These are phyloP conservation scores for Acrocera orbiculus DNA, from an alignment of 2,888 invertebrate genomes.

Conservation along the genomic window DNA sequence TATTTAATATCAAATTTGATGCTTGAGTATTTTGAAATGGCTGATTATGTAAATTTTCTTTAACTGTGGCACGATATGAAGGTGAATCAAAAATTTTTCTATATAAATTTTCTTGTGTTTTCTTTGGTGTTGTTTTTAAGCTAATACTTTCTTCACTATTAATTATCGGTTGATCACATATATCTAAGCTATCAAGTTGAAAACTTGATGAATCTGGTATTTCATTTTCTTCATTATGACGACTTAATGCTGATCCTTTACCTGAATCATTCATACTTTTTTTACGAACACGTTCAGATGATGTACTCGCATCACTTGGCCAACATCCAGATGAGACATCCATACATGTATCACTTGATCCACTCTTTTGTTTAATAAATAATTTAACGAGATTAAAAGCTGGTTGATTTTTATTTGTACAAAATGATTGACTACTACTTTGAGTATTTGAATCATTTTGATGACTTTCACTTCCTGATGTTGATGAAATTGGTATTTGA, in stretches of 20 bases:
- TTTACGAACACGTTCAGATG: slow-evolving; percentile 27
- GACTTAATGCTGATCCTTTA: slow-evolving; percentile 30
- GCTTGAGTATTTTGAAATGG: slow-evolving; percentile 29
- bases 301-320: slow-evolving; percentile 36
- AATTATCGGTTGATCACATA: slow-evolving; percentile 11
- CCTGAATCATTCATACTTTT: slow-evolving; percentile 33
- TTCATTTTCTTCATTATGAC: slow-evolving; percentile 27
- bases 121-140: slow-evolving; percentile 8
- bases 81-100: slow-evolving; percentile 16
- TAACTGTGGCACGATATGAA: slow-evolving; percentile 1
- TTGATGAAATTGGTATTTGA: slow-evolving; percentile 27
- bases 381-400: slow-evolving; percentile 70
- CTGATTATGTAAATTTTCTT: slow-evolving; percentile 15
- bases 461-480: slow-evolving; percentile 16
- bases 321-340: slow-evolving; percentile 68
- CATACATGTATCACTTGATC: slow-evolving; percentile 58
- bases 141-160: background rate
- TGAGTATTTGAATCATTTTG: slow-evolving; percentile 13
- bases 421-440: slow-evolving; percentile 8
- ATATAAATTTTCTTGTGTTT: slow-evolving; percentile 15
- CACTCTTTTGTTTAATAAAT: slow-evolving; percentile 79
- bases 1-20: slow-evolving; percentile 21
- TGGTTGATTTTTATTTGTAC: slow-evolving; percentile 35
- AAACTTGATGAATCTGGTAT: slow-evolving; percentile 21
- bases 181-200: slow-evolving; percentile 21